Base-by-base conservation (phyloP, 2,113 vertebrate species). In the Pantherophis guttatus region DNA sequence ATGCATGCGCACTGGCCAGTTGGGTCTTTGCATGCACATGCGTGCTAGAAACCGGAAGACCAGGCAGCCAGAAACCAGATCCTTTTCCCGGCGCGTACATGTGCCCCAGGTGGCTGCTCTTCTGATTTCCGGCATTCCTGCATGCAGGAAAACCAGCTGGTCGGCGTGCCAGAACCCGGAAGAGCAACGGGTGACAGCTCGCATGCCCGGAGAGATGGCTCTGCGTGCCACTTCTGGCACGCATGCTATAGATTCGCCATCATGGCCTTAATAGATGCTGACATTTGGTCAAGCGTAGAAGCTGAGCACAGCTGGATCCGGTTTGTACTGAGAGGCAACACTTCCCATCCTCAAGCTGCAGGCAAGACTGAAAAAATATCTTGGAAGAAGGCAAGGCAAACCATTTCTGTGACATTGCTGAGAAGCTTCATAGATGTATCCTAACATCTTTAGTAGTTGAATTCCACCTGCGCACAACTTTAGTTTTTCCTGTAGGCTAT, bases 401-500 rank as follows among this genome's bases (percentile, higher is more conserved):
- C 8, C 33, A 81, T 81, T 81, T 44, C 13, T 44, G 15, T 21
- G 21, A 81, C 75, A 21, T 44, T 81, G 17, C 33, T 21, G 33
- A 44, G 33, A 10, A 91, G 55, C 33, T 75, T 24, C 50, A 81
- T 15, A 1, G 10, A 54, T 48, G 29, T 53, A 9, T 3, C 0
- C 50, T 33, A 75, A 81, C 70, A 39, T 19, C 15, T 39, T 39
- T 9, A 39, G 33, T 17, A 39, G 75, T 81, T 44, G 33, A 39
- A 23, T 81, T 81, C 33, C 8, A 21, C n/a, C 33, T 33, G n/a
- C 2, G 15, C n/a, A 33, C 6, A 8, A 6, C n/a, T 81, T 44
- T 44, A 21, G 2, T 39, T 23, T 81, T 57, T 89, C 15, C 0
- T 21, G 91, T 96, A 95, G 88, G 53, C 95, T 94, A 96, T 91